Base-by-base conservation (phyloP, 2,113 vertebrate genomes). In the Seriola rivoliana region DNA sequence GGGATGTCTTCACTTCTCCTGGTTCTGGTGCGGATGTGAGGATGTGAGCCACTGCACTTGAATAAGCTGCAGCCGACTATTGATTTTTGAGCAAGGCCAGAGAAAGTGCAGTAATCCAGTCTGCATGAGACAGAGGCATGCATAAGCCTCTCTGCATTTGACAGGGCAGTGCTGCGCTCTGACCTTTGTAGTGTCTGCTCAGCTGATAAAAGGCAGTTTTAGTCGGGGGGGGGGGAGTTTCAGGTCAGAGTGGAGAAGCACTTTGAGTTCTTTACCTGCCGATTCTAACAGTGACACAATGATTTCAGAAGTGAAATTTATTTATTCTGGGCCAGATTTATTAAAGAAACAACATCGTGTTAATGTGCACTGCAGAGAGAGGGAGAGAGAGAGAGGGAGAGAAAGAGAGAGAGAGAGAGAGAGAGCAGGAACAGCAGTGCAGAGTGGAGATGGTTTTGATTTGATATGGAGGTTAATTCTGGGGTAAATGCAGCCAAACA, bases 31-130 rank as follows among this genome's bases (percentile, higher is more conserved):
- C 5, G 23, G 62, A 82, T 58, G 44, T 48, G 50, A 59, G 19
- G 62, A 82, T 62, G 38, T 48, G 50, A 64, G 32, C 25, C 3
- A 12, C 79, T 78, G 83, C 63, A 82, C 88, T 77, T 86, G 68
- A 82, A 86, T 66, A 68, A 68, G 66, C 62, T 81, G 60, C 67
- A 81, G 78, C 80, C 80, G 81, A 65, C 62, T 78, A 88, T 80
- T 85, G 90, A 89, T 88, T 78, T 75, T 55, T 32, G 69, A 80
- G 69, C 17, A 4, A 80, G 78, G 83, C 80, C 78, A 84, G 80
- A 55, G 78, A 78, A 77, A 88, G 81, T 80, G 69, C 72, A 78
- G 85, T 88, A 89, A 91, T 89, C 83, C 85, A 86, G 88, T 86
- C 71, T 84, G 65, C 71, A 68, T 71, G 58, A 84, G 82, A 78